phyloP scores from a whole-genome alignment of 2,113 vertebrate genomes.

The Ellobius talpinus region DNA sequence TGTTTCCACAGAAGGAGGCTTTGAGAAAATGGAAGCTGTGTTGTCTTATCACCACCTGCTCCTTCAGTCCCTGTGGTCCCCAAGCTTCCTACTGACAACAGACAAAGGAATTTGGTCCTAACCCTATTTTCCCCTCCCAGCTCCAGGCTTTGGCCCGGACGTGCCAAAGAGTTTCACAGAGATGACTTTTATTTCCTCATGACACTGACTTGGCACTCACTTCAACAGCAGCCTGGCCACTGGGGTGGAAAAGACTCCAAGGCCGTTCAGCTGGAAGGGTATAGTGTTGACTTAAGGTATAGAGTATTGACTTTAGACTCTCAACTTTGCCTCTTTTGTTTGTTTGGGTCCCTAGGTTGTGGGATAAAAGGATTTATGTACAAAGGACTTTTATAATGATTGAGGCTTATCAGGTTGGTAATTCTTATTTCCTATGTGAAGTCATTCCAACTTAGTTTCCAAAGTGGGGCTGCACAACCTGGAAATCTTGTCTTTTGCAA shows the following conservation, averaged over 20 bases:
- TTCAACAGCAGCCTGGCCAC: neutral
- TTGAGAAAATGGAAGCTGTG: neutral
- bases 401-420: neutral
- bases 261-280: neutral
- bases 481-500: neutral
- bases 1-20: neutral
- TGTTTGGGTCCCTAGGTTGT: neutral
- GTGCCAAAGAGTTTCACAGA: rapidly evolving
- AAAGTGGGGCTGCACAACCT: neutral
- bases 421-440: neutral
- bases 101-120: neutral
- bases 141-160: neutral
- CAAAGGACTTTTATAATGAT: neutral
- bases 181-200: neutral
- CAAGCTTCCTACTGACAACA: neutral
- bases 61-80: neutral
- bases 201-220: neutral
- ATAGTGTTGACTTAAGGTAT: neutral
- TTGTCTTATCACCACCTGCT: neutral
- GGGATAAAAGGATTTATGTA: neutral
- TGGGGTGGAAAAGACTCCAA: neutral
- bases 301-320: neutral
- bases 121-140: rapidly evolving
- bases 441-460: neutral
- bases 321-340: neutral